Evolutionary conservation across 1,140 invertebrate species (phyloP).

Genomic region (Watersipora subatra): DNA sequence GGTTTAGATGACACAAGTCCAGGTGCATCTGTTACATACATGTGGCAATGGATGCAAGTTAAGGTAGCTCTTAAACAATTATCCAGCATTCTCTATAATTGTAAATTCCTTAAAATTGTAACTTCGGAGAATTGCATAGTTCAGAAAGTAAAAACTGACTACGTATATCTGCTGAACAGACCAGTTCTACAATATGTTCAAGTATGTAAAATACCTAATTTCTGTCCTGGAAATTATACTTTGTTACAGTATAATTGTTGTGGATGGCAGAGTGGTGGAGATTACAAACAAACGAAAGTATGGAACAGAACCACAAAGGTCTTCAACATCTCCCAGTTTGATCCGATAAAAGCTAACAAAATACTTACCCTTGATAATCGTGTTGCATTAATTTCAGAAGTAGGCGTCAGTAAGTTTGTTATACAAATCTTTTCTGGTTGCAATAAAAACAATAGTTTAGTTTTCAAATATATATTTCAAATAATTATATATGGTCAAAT

Average conservation of each 20-base stretch:
- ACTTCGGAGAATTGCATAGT: not conserved
- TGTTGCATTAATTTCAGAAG: not conserved
- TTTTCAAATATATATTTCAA: not conserved
- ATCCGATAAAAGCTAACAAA: not conserved
- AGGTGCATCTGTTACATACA: not conserved
- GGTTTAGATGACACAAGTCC: not conserved
- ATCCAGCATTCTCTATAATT: not conserved
- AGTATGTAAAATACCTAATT: not conserved
- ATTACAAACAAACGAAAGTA: not conserved
- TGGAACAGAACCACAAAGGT: not conserved
- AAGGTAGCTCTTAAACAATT: not conserved
- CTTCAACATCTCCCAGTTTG: not conserved
- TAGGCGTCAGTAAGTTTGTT: not conserved
- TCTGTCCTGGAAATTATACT: not conserved
- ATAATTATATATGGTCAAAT: not conserved
- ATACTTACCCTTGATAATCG: not conserved
- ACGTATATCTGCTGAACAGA: not conserved
- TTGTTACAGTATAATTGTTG: not conserved
- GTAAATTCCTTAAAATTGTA: not conserved
- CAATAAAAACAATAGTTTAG: not conserved
- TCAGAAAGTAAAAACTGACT: not conserved
- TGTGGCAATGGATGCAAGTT: not conserved
- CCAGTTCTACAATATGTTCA: not conserved
- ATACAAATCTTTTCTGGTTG: not conserved
- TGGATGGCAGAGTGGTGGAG: not conserved